Conservation (phyloP, 1,140 invertebrate genomes). For the Drosophila ironensis region DNA sequence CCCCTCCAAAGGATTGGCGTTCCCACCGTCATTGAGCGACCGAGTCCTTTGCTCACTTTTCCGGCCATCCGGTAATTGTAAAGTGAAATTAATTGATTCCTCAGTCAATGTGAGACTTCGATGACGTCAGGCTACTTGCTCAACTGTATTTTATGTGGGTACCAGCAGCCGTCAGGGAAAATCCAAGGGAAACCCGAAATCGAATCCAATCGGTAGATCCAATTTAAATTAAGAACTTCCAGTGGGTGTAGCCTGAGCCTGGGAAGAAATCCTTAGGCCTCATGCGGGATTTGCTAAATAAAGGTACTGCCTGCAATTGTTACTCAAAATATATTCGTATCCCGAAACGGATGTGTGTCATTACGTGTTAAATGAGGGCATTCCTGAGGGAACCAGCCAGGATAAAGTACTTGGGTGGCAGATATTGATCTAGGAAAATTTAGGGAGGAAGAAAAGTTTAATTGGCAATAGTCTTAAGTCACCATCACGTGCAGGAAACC, state of each 20-base stretch:
- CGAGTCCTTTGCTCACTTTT: slow-evolving; percentile 38
- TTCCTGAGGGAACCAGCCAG: slow-evolving; percentile 3
- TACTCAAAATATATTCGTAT: neutral
- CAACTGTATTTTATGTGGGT: slow-evolving; percentile 46
- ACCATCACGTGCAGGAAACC: too few relatives aligned
- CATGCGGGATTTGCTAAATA: slow-evolving; percentile 32
- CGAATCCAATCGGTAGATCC: slow-evolving; percentile 65
- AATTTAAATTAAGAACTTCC: slow-evolving; percentile 72
- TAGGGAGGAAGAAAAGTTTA: too few relatives aligned
- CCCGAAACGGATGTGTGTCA: slow-evolving; percentile 13
- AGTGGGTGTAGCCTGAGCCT: slow-evolving; percentile 50
- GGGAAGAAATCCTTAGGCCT: slow-evolving; percentile 28
- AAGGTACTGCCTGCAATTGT: slow-evolving; percentile 19
- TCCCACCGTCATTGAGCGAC: slow-evolving; percentile 58
- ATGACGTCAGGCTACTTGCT: slow-evolving; percentile 44
- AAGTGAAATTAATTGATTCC: slow-evolving; percentile 77
- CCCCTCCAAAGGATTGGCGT: slow-evolving; percentile 58
- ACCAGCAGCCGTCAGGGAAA: slow-evolving; percentile 30
- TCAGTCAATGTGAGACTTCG: too few relatives aligned
- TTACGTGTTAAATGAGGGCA: slow-evolving; percentile 20
- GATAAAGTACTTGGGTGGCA: neutral
- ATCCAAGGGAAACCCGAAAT: slow-evolving; percentile 22
- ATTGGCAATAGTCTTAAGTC: too few relatives aligned
- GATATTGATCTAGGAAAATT: neutral
- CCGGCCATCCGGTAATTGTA: slow-evolving; percentile 61